Evolutionary conservation across 1,140 invertebrate genomes (phyloP).

Genomic region (Papilio polyxenes): DNA sequence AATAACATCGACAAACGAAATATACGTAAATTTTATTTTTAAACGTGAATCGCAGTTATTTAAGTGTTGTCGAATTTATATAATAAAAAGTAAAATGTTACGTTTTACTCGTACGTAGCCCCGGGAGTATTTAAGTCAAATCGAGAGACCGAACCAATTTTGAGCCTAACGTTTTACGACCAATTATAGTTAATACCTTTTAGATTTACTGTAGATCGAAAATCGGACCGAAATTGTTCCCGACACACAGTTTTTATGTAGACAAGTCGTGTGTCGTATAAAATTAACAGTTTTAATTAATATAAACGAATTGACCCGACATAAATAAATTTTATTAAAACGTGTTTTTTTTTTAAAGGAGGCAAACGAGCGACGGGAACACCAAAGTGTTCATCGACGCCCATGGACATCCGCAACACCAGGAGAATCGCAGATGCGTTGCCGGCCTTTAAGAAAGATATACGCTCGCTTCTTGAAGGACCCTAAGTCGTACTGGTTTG

Average conservation of each 20-base stretch:
- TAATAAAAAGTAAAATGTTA: slow-evolving; percentile 4
- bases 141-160: slow-evolving; percentile 22
- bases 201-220: slow-evolving; percentile 29
- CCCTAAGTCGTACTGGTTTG: no score
- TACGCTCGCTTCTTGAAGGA: no score
- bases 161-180: slow-evolving; percentile 20
- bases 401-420: no score
- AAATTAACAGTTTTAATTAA: background rate
- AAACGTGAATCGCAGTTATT: background rate
- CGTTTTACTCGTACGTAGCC: background rate
- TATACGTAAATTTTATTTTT: background rate
- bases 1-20: background rate
- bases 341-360: no score
- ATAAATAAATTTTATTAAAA: background rate
- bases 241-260: background rate
- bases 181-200: slow-evolving; percentile 24
- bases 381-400: no score
- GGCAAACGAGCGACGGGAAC: no score
- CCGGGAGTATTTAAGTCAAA: slow-evolving; percentile 23
- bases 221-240: slow-evolving; percentile 15
- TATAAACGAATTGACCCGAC: background rate
- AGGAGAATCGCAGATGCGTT: no score
- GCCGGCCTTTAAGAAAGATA: no score
- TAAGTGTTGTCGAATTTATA: slow-evolving; percentile 17
- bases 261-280: background rate